These are phyloP conservation scores for Drosophila saltans DNA, from an alignment of 1,140 invertebrate species.

Conservation along the genomic window DNA sequence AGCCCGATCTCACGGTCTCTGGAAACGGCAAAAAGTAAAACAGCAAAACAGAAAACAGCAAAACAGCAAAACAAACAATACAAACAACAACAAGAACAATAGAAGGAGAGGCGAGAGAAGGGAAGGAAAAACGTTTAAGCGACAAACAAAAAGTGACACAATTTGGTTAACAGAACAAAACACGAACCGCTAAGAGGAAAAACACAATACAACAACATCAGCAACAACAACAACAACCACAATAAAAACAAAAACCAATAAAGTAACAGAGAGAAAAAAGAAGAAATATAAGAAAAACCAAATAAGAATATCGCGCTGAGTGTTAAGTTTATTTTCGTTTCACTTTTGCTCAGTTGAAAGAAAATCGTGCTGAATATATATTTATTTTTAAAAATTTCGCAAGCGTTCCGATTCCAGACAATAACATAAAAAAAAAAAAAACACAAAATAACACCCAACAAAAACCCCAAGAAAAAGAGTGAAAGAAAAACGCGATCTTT, in stretches of 20 bases:
- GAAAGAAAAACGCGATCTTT: constrained; percentile 47
- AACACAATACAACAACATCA: not conserved
- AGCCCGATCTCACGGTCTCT: constrained; percentile 43
- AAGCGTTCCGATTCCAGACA: constrained; percentile 70
- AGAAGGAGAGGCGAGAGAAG: not conserved
- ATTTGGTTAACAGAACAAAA: constrained; percentile 8
- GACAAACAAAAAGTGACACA: constrained; percentile 35
- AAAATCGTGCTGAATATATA: constrained; percentile 69
- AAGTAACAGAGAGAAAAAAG: constrained; percentile 10
- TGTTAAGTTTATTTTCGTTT: constrained; percentile 77
- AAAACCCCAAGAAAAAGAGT: constrained; percentile 38
- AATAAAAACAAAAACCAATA: constrained; percentile 5
- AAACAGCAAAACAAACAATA: constrained; percentile 48
- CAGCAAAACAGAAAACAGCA: constrained; percentile 1
- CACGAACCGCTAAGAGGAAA: constrained; percentile 9
- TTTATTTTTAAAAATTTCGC: constrained; percentile 80
- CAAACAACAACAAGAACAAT: not conserved
- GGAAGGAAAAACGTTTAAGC: constrained; percentile 30
- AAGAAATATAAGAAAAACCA: constrained; percentile 18
- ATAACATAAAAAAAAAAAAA: constrained; percentile 29
- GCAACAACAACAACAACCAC: too few species aligned
- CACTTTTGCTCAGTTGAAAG: constrained; percentile 44
- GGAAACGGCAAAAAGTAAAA: constrained; percentile 23
- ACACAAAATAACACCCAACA: constrained; percentile 29
- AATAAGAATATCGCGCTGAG: constrained; percentile 47